Evolutionary conservation across 2,888 invertebrate genomes (phyloP).

Genomic region (Yponomeuta malinellus): DNA sequence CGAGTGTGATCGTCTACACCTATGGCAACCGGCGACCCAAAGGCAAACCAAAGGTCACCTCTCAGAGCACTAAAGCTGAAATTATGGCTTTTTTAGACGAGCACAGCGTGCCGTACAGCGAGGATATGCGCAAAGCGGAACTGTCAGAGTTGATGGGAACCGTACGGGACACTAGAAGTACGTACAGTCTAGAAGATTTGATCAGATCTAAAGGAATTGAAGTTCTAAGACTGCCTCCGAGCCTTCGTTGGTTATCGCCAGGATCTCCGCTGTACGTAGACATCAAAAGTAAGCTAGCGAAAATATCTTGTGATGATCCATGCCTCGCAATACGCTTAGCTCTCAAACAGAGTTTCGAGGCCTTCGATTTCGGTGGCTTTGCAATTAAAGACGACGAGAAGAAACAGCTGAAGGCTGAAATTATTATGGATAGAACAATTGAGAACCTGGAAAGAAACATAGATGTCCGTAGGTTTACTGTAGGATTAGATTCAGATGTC

Average conservation of each 20-base stretch:
- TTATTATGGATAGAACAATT: no score
- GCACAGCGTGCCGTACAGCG: constrained; percentile 26
- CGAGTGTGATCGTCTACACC: constrained; percentile 30
- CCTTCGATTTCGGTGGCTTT: no score
- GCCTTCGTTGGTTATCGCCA: not conserved
- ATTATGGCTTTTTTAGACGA: constrained; percentile 33
- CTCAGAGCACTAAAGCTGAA: constrained; percentile 24
- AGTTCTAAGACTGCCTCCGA: constrained; percentile 1
- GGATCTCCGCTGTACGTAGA: not conserved
- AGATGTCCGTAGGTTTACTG: no score
- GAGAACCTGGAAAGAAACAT: no score
- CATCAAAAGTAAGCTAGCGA: not conserved
- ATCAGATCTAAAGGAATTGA: not conserved
- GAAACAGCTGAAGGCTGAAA: no score
- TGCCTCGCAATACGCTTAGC: no score
- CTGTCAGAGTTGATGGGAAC: not conserved
- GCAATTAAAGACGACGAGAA: no score
- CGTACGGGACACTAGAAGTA: not conserved
- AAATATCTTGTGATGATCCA: not conserved
- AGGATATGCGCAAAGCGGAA: not conserved
- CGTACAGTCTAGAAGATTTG: not conserved
- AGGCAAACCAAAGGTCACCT: not conserved
- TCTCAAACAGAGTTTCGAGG: no score
- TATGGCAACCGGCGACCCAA: constrained; percentile 9
- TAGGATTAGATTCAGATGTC: no score